Percentiles rank a stretch among this genome's conserved stretches.
Evolutionary conservation across 2,113 vertebrate genomes (phyloP).

Genomic region (Melospiza melodia): DNA sequence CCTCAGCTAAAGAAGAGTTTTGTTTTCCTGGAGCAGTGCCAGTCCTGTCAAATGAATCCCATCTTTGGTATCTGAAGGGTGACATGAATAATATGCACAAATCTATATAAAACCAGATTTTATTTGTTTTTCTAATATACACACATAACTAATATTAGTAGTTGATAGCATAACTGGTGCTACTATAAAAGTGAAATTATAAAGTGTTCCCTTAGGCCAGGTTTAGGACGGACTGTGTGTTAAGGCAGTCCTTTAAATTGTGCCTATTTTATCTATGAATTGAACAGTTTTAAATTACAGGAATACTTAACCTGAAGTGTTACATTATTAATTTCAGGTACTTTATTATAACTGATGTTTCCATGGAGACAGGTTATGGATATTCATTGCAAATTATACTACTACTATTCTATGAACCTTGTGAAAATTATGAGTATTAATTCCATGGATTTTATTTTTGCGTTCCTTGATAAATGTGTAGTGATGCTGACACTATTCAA

Average conservation of each 20-base stretch:
- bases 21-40: not conserved
- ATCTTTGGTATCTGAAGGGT: not conserved
- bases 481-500: not conserved
- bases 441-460: not conserved
- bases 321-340: not conserved
- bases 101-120: not conserved
- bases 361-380: not conserved
- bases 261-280: not conserved
- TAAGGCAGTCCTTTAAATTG: not conserved
- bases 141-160: not conserved
- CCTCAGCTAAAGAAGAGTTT: not conserved
- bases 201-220: not conserved
- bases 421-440: not conserved
- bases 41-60: not conserved
- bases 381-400: not conserved
- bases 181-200: not conserved
- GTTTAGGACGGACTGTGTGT: not conserved
- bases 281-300: not conserved
- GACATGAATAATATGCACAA: not conserved
- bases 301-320: not conserved
- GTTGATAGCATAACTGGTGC: not conserved
- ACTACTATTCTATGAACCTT: not conserved
- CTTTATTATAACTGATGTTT: not conserved
- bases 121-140: not conserved
- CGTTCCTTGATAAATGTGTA: not conserved